Conservation (phyloP, 1,140 invertebrate species). For the Himalopsyche phryganea region DNA sequence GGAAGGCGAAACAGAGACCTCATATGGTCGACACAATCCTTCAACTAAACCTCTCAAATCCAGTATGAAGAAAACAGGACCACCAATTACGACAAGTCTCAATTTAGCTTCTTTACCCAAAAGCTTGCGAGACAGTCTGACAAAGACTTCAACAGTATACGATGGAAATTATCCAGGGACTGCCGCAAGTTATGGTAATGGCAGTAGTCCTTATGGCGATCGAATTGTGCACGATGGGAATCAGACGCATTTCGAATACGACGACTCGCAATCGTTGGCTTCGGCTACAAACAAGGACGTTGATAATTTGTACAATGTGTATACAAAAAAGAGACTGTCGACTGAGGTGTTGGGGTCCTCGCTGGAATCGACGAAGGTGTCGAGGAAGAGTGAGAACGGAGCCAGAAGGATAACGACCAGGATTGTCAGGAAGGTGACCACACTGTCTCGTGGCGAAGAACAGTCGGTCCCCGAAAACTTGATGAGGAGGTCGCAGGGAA, state of each 20-base stretch:
- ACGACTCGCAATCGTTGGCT: slow-evolving; percentile 42
- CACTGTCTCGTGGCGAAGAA: slow-evolving; percentile 82
- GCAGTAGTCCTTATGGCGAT: slow-evolving; percentile 44
- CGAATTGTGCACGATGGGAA: slow-evolving; percentile 50
- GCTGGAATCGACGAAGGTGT: slow-evolving; percentile 75
- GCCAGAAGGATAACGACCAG: slow-evolving; percentile 78
- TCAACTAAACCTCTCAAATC: slow-evolving; percentile 52
- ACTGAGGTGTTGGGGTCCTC: slow-evolving; percentile 81
- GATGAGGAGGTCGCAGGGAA: slow-evolving; percentile 50
- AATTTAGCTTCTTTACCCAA: slow-evolving; percentile 50
- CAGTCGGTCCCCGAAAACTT: slow-evolving; percentile 70
- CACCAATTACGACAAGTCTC: slow-evolving; percentile 57
- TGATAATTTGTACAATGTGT: slow-evolving; percentile 64
- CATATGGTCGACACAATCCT: slow-evolving; percentile 40
- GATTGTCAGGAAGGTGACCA: slow-evolving; percentile 86
- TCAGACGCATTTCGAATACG: slow-evolving; percentile 52
- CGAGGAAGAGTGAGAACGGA: slow-evolving; percentile 68
- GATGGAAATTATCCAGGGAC: slow-evolving; percentile 51
- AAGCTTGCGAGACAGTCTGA: slow-evolving; percentile 46
- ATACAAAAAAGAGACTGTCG: slow-evolving; percentile 76
- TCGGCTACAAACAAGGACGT: slow-evolving; percentile 50
- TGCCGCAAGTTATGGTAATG: slow-evolving; percentile 42
- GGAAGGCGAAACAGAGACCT: slow-evolving; percentile 56
- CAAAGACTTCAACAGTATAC: slow-evolving; percentile 46
- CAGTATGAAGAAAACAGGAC: slow-evolving; percentile 55